phyloP scores from a whole-genome alignment of 92 coral and sea anemone species.

The Plumapathes pennacea region DNA sequence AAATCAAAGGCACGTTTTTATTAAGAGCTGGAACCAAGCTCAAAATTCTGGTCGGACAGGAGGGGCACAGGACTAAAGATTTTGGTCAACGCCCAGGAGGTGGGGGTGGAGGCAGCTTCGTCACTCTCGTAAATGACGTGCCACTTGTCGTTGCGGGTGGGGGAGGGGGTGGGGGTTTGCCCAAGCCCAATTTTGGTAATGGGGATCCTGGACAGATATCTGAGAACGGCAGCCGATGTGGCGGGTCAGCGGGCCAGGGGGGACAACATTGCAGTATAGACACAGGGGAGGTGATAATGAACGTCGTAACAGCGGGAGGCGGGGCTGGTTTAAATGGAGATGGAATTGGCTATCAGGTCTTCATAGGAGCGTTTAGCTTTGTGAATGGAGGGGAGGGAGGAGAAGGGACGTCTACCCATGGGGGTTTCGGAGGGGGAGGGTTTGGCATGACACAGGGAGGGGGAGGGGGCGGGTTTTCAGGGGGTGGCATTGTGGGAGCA shows the following conservation, averaged over 20 bases:
- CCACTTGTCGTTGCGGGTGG: constrained; percentile 86
- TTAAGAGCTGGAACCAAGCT: constrained; percentile 22
- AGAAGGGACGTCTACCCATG: not conserved
- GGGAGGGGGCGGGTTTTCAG: constrained; percentile 90
- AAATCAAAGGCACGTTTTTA: constrained; percentile 58
- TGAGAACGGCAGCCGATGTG: constrained; percentile 67
- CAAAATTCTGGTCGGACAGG: constrained; percentile 79
- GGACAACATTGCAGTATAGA: constrained; percentile 50
- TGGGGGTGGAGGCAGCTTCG: constrained; percentile 93
- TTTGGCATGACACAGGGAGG: constrained; percentile 25
- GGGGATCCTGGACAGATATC: constrained; percentile 85
- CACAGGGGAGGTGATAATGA: not conserved
- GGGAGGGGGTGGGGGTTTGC: constrained; percentile 93
- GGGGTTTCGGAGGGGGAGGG: constrained; percentile 69
- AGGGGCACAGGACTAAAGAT: constrained; percentile 15
- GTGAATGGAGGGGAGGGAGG: constrained; percentile 62
- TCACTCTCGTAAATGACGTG: constrained; percentile 23
- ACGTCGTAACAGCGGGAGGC: constrained; percentile 2
- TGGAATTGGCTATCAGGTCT: constrained; percentile 16
- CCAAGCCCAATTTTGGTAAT: constrained; percentile 24
- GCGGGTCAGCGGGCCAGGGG: constrained; percentile 59
- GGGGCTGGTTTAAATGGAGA: constrained; percentile 49
- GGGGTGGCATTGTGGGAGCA: constrained; percentile 65
- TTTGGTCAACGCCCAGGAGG: constrained; percentile 61
- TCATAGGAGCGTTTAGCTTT: constrained; percentile 13